Conservation (phyloP, 2,888 invertebrate genomes). For the Eristalis arbustorum region DNA sequence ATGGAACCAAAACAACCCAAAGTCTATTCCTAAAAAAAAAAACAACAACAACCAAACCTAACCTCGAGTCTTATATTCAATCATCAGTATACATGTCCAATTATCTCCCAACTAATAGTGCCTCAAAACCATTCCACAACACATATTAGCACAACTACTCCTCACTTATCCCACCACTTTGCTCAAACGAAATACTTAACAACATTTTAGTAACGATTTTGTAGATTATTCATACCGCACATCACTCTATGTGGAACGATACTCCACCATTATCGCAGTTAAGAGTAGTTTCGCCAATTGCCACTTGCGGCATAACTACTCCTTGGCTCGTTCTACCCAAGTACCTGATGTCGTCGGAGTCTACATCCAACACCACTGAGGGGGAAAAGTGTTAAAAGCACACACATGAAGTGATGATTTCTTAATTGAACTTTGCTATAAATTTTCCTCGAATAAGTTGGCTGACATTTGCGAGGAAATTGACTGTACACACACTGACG, state of each 20-base stretch:
- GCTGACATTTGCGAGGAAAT: constrained; percentile 54
- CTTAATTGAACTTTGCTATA: constrained; percentile 73
- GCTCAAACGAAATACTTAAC: constrained; percentile 57
- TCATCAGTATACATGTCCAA: constrained; percentile 73
- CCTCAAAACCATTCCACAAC: constrained; percentile 74
- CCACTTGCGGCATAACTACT: constrained; percentile 12
- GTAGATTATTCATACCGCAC: constrained; percentile 69
- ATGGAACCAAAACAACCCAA: too few relatives aligned
- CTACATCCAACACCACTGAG: background rate
- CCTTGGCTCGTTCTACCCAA: background rate
- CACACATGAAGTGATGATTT: constrained; percentile 72
- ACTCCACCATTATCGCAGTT: constrained; percentile 20
- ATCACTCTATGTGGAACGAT: constrained; percentile 50
- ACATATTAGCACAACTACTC: constrained; percentile 41
- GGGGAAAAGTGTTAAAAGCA: constrained; percentile 63
- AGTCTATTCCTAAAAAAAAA: too few relatives aligned
- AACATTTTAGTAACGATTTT: constrained; percentile 60
- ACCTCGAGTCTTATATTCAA: too few relatives aligned
- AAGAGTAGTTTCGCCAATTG: constrained; percentile 21
- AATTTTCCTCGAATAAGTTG: constrained; percentile 70
- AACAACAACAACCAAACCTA: too few relatives aligned
- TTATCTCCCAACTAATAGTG: constrained; percentile 77
- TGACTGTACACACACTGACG: constrained; percentile 51
- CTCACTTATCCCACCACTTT: constrained; percentile 29
- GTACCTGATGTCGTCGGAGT: constrained; percentile 29